Percentiles rank a stretch among this genome's conserved stretches.
phyloP scores from a whole-genome alignment of 2,797 vertebrate species.

The Psittacula derbiana region DNA sequence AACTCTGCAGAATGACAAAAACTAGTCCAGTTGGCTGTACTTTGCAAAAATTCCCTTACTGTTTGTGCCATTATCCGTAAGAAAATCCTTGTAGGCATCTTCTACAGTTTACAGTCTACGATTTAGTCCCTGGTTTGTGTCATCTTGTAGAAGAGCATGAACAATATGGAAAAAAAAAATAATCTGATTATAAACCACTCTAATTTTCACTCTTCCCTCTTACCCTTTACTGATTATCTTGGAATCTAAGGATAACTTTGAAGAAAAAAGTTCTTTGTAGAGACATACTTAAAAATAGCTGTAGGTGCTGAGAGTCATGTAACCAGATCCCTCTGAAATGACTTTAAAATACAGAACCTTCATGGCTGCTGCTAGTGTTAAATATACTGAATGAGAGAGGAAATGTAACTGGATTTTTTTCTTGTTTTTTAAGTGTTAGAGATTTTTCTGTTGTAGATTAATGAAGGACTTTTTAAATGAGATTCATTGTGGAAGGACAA shows the following conservation, averaged over 20 bases:
- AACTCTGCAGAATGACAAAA: not conserved
- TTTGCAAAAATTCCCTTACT: not conserved
- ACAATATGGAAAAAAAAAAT: slow-evolving; percentile 30
- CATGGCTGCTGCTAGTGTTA: not conserved
- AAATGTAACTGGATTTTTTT: not conserved
- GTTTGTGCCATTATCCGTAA: not conserved
- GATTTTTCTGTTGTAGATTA: not conserved
- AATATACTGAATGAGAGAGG: not conserved
- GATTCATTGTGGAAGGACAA: not conserved
- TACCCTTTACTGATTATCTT: not conserved
- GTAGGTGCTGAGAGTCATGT: not conserved
- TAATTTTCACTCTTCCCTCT: not conserved
- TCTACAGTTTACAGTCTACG: not conserved
- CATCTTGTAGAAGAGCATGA: slow-evolving; percentile 2
- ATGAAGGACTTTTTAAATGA: not conserved
- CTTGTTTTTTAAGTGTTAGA: not conserved
- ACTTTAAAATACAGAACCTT: not conserved
- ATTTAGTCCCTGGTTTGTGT: slow-evolving; percentile 45
- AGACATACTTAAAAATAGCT: not conserved
- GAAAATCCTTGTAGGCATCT: slow-evolving; percentile 7
- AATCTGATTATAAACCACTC: not conserved
- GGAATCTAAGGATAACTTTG: not conserved
- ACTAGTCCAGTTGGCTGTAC: not conserved
- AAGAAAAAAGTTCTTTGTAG: not conserved
- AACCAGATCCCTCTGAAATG: not conserved